phyloP scores from a whole-genome alignment of 2,113 vertebrate species.

The Chiloscyllium plagiosum region DNA sequence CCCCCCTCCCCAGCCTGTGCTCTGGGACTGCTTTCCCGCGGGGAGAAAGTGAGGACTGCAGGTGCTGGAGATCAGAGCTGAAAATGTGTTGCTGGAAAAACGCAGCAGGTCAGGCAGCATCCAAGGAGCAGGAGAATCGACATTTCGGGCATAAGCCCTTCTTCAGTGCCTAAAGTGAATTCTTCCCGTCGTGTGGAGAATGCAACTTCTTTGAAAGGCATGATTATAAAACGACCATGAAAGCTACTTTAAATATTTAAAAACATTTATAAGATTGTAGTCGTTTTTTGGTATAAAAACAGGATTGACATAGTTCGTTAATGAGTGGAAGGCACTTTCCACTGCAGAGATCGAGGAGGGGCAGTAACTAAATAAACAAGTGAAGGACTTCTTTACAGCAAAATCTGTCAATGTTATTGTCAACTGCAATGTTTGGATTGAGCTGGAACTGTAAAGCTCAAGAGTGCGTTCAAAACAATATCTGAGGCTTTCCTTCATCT shows the following conservation, averaged over 20 bases:
- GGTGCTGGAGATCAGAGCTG: no score
- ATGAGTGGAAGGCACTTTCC: not conserved
- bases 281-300: not conserved
- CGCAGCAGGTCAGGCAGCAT: no score
- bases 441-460: not conserved
- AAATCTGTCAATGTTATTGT: not conserved
- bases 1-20: no score
- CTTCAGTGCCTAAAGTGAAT: not conserved
- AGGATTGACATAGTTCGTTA: not conserved
- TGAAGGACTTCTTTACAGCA: not conserved
- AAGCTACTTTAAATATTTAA: not conserved
- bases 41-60: no score
- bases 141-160: no score
- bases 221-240: not conserved
- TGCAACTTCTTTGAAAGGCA: not conserved
- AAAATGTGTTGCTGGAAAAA: no score
- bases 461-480: not conserved
- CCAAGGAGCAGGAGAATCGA: no score
- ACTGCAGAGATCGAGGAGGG: not conserved
- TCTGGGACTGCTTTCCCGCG: no score
- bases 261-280: no score
- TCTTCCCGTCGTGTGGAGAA: no score
- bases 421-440: not conserved
- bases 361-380: not conserved
- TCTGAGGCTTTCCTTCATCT: no score